Evolutionary conservation across 2,888 invertebrate species (phyloP), one percentile per base, ranked within the genome.

Genomic region (Cetonia aurata): DNA sequence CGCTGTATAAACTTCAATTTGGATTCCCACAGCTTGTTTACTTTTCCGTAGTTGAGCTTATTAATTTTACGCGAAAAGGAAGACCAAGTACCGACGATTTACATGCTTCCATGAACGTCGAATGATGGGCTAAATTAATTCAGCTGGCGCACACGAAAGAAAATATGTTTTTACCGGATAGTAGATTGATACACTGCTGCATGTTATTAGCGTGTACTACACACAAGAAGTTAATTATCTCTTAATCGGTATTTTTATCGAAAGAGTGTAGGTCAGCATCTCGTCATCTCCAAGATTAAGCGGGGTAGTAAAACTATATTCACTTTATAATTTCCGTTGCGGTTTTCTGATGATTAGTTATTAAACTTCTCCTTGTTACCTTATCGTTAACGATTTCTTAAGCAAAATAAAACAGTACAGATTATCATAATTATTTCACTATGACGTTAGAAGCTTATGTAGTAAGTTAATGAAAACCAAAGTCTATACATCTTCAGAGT

Each of bases 41-140:
- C 48, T 62, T 48, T 62, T 62, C 62, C 62, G 33, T 13, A 62
- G 62, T 33, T 19, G 12, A 6, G 48, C 15, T 48, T 62, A 62
- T 62, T 62, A 62, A 62, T 62, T 62, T 62, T 31, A 62, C 19
- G 62, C 31, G 31, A 62, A 62, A 48, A 62, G 48, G 62, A 62
- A 62, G 33, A 62, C 62, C 13, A 25, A 33, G 48, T 42, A 42
- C 46, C 8, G 48, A 33, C 48, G 48, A 48, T 48, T 48, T 62
- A 48, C 62, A 62, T 46, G 48, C 48, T 62, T 48, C 48, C 33
- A 48, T 48, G 31, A 33, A 8, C 15, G 48, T 31, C 13, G 46
- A 48, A 13, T 60, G 46, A 60, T 62, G 46, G 62, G 31, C 15
- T 62, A 48, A 31, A 62, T 62, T 62, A 62, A 48, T 62, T 33